Conservation (phyloP, 2,888 invertebrate species). For the Allolobophora icterica region DNA sequence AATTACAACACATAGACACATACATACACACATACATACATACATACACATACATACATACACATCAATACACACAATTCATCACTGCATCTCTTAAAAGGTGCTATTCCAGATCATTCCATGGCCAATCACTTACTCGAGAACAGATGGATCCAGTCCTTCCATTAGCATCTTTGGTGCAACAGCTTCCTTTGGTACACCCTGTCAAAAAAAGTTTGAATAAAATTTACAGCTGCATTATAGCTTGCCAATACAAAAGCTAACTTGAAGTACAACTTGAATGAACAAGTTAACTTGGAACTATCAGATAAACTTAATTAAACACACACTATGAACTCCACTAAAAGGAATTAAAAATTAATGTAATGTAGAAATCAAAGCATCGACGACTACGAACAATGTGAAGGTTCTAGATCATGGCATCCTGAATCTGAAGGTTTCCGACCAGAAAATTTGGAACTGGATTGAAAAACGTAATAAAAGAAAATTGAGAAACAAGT, state of each 20-base stretch:
- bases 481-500: background rate
- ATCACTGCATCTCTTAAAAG: background rate
- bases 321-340: background rate
- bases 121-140: slow-evolving; percentile 68
- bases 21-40: too few species aligned
- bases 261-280: slow-evolving; percentile 13
- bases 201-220: slow-evolving; percentile 50
- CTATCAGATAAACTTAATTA: background rate
- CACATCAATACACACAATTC: background rate
- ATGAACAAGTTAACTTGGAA: background rate
- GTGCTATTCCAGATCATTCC: background rate
- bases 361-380: too few species aligned
- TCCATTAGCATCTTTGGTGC: slow-evolving; percentile 82
- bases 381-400: background rate
- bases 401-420: background rate
- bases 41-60: background rate
- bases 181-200: slow-evolving; percentile 82
- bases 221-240: background rate
- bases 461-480: background rate
- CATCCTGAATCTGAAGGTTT: background rate
- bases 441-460: background rate
- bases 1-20: too few species aligned
- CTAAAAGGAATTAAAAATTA: background rate
- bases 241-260: background rate
- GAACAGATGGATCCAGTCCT: slow-evolving; percentile 78